Evolutionary conservation across 2,888 invertebrate genomes (phyloP).

Genomic region (Leptura quadrifasciata): DNA sequence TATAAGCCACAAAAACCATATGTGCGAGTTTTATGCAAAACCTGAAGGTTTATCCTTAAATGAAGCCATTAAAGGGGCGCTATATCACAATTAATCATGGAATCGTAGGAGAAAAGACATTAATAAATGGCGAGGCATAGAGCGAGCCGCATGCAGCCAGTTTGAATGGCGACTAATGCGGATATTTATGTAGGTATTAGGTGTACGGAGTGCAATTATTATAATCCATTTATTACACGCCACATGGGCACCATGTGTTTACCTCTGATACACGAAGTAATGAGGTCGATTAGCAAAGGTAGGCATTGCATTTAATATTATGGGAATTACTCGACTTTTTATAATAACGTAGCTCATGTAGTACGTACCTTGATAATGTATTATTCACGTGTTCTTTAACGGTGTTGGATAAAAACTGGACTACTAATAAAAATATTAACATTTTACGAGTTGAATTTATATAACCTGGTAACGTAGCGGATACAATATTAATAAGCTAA

Average conservation of each 20-base stretch:
- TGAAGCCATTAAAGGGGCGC: conserved; percentile 24
- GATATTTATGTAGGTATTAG: conserved; percentile 55
- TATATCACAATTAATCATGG: conserved; percentile 27
- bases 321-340: conserved; percentile 3
- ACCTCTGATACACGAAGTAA: conserved; percentile 40
- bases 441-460: background rate
- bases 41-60: background rate
- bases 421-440: background rate
- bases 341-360: background rate
- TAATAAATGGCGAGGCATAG: conserved; percentile 15
- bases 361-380: background rate
- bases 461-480: too few species aligned
- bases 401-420: background rate
- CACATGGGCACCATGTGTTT: conserved; percentile 57
- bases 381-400: background rate
- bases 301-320: conserved; percentile 9
- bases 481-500: too few species aligned
- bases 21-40: background rate
- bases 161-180: conserved; percentile 49
- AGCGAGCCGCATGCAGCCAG: conserved; percentile 35
- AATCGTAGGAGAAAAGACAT: conserved; percentile 16
- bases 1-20: background rate
- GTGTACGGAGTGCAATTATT: conserved; percentile 53
- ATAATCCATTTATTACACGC: conserved; percentile 60
- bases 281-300: conserved; percentile 25